Conservation (phyloP, 2,113 vertebrate genomes). For the Elephantulus edwardii region DNA sequence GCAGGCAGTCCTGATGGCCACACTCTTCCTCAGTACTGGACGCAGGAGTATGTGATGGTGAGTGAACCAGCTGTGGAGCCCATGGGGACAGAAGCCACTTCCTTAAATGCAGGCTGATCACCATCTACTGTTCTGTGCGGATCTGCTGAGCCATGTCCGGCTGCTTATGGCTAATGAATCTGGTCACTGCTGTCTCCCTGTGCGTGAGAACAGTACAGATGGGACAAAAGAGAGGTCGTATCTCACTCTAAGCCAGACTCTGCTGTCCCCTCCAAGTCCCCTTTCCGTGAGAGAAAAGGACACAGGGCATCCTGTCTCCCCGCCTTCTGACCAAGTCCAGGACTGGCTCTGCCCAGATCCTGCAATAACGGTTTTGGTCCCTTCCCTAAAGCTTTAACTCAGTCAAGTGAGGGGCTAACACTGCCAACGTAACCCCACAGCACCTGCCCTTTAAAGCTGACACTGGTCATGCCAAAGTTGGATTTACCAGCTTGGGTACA, state of each 20-base stretch:
- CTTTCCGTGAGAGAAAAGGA: slow-evolving; percentile 13
- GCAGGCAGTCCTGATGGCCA: too few relatives aligned
- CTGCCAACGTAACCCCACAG: slow-evolving; percentile 50
- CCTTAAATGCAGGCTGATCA: slow-evolving; percentile 28
- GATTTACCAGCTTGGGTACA: slow-evolving; percentile 41
- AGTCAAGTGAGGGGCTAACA: slow-evolving; percentile 44
- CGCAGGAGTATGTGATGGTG: slow-evolving; percentile 31
- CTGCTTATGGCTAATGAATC: slow-evolving; percentile 36
- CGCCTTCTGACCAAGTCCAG: neutral
- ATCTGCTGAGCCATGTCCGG: slow-evolving; percentile 6
- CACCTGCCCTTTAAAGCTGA: slow-evolving; percentile 37
- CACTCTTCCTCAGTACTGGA: slow-evolving; percentile 4
- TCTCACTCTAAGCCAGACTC: neutral
- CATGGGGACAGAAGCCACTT: slow-evolving; percentile 42
- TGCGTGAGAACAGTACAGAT: neutral
- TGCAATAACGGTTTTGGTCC: slow-evolving; percentile 52
- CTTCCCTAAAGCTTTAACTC: slow-evolving; percentile 9
- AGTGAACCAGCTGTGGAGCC: slow-evolving; percentile 43
- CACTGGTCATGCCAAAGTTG: slow-evolving; percentile 39
- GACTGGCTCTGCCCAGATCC: neutral
- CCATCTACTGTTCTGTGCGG: neutral
- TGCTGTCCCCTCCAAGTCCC: neutral
- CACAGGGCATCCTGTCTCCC: neutral
- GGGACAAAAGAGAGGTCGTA: neutral
- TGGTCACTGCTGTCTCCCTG: neutral